A percentile compares a stretch with the other conserved stretches of the same genome.
Conservation (phyloP, 1,140 invertebrate species). For the Luehdorfia chinensis region DNA sequence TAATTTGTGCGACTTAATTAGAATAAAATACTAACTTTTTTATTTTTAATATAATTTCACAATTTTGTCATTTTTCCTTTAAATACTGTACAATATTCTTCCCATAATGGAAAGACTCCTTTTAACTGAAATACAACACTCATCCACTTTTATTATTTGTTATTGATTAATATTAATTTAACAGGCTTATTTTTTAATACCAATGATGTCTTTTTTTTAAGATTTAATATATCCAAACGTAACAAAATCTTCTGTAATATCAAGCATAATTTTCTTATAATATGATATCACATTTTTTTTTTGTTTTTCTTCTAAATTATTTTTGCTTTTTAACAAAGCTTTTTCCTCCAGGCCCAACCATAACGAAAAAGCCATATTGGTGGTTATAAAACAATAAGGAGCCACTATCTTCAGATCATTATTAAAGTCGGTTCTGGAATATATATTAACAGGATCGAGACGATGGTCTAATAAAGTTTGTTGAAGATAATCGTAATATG, state of each 20-base stretch:
- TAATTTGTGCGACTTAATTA: too few species aligned
- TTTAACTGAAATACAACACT: too few species aligned
- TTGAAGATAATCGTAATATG: conserved; percentile 18
- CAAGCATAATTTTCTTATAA: conserved; percentile 16
- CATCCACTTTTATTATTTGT: too few species aligned
- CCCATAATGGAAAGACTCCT: too few species aligned
- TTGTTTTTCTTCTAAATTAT: background rate
- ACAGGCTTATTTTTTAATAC: too few species aligned
- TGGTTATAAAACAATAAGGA: conserved; percentile 16
- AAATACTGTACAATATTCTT: too few species aligned
- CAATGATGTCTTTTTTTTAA: too few species aligned
- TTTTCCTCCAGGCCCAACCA: conserved; percentile 25
- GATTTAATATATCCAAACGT: conserved; percentile 7
- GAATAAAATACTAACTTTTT: too few species aligned
- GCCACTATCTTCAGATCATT: conserved; percentile 25
- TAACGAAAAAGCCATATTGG: conserved; percentile 23
- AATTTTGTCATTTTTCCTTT: too few species aligned
- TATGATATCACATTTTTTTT: background rate
- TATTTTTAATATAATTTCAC: too few species aligned
- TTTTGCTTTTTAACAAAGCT: conserved; percentile 21
- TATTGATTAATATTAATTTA: too few species aligned
- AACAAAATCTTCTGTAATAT: conserved; percentile 15
- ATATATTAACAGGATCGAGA: conserved; percentile 9
- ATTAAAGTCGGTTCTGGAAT: conserved; percentile 23
- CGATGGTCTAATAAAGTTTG: conserved; percentile 6